Evolutionary conservation across 2,113 vertebrate species (phyloP).

Genomic region (Elaphurus davidianus): DNA sequence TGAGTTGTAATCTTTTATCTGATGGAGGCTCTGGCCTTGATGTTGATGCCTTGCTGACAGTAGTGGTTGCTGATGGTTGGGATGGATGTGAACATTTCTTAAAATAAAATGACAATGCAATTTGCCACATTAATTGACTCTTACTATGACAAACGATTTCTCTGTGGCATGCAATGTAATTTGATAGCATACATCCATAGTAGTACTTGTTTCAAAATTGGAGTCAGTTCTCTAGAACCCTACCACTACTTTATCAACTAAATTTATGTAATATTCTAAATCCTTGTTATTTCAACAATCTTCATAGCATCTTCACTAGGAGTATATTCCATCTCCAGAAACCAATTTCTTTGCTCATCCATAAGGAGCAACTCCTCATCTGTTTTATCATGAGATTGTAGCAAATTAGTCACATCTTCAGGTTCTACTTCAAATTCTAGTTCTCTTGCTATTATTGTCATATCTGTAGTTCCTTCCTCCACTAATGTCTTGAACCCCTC

Average conservation of each 20-base stretch:
- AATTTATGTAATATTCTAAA: neutral
- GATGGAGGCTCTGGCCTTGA: neutral
- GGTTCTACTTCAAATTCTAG: neutral
- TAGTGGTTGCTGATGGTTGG: neutral
- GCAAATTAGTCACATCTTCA: neutral
- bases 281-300: neutral
- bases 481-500: neutral
- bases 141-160: neutral
- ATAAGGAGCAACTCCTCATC: neutral
- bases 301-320: neutral
- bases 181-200: neutral
- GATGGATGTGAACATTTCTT: neutral
- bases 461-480: neutral
- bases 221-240: neutral
- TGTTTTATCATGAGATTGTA: neutral
- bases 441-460: neutral
- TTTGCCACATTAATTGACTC: neutral
- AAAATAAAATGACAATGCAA: neutral
- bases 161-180: neutral
- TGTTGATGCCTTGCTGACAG: neutral
- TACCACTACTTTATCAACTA: neutral
- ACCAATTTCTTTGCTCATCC: neutral
- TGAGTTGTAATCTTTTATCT: neutral
- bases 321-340: neutral
- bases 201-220: neutral